Base-by-base conservation (phyloP, 2,113 vertebrate species). In the Campylorhamphus procurvoides region DNA sequence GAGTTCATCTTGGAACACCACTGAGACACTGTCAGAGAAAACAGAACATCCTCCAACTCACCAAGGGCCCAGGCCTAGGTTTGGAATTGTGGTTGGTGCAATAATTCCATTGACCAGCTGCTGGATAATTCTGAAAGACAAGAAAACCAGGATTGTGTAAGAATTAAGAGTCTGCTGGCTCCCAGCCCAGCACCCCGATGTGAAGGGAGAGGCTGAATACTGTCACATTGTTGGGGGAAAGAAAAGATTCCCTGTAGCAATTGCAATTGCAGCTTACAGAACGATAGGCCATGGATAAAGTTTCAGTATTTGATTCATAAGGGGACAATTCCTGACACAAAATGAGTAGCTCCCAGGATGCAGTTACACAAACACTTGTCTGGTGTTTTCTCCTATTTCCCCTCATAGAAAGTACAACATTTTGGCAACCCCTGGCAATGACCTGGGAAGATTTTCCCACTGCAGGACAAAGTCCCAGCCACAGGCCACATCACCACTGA, bases 61-160 rank as follows among this genome's bases (percentile, higher is more conserved):
- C 99, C 99, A 99, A 74, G 99, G 99, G 86, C 99, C 99, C 77
- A 99, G 98, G 85, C 99, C 99, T 62, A 99, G 97, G 97, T 98
- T 99, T 92, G 99, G 99, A 98, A 99, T 99, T 82, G 99, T 98
- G 53, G 99, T 98, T 0, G 99, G 99, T 59, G 99, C 99, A 95
- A 99, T 99, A 89, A 99, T 99, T 90, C 99, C 99, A 63, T 99
- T 99, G 78, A 99, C 99, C 96, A 99, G 93, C 87, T 99, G 99
- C 97, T 99, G 99, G 93, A 99, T 99, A 87, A 99, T 99, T 97
- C 99, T 99, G 96, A 31, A 96, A 94, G 90, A 64, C 44, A 95
- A 74, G 4, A 59, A 87, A 58, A 35, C 14, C 27, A 20, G 37
- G 27, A 53, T 18, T 27, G 33, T 3, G 14, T 44, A 60, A 53